Evolutionary conservation across 2,113 vertebrate genomes (phyloP), one percentile per base, ranked within the genome.

Genomic region (Tachysurus vachellii): DNA sequence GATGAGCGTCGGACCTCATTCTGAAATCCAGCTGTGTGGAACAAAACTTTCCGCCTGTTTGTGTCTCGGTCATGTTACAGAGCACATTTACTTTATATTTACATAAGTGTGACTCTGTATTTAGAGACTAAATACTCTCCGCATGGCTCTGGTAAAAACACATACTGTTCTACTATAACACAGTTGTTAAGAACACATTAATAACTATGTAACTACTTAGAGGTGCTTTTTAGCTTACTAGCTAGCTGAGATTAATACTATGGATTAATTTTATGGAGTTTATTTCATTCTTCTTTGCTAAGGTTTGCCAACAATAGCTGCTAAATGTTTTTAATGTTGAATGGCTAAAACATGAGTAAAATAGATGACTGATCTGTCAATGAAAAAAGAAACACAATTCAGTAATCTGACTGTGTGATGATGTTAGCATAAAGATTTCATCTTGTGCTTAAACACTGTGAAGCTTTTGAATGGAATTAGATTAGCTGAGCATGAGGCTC

Each of bases 31-130:
- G 88, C 86, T 81, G 82, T 12, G 59, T 84, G 21, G 76, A 87
- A 10, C 80, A 86, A 80, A 86, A 26, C 56, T 73, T 80, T 47
- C 47, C 23, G 44, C n/a, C 50, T 79, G 19, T 80, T 42, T 89
- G 86, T 53, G 84, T 59, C 42, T 5, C 9, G 71, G 75, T 85
- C 62, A 1, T 19, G 53, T 31, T 81, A 14, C 82, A 66, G 26
- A 53, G 88, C 62, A 89, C 10, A 86, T 90, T 86, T 88, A 75
- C 85, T 91, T 89, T 89, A 57, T 77, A 36, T 36, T 36, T 36
- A 36, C 36, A 36, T 50, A 47, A 53, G 5, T 54, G 50, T 54
- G 21, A 77, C 6, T 54, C 75, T 53, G 26, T 36, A 36, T 77
- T 28, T 79, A 28, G 75, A 4, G 2, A 54, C 13, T 76, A 53